phyloP scores from a whole-genome alignment of 2,888 invertebrate species.

The Carterocephalus palaemon region DNA sequence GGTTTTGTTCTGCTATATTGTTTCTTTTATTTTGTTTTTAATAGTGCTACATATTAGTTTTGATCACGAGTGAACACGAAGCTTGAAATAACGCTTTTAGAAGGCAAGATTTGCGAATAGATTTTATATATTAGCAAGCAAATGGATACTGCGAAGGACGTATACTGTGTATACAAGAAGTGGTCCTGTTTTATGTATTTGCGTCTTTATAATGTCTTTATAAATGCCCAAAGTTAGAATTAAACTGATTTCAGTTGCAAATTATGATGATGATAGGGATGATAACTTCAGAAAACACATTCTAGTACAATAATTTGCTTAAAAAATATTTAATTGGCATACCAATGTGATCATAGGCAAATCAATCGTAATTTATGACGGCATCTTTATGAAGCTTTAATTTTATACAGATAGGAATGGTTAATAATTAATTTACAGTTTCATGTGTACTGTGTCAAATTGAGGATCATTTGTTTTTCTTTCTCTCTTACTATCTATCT shows the following conservation, averaged over 20 bases:
- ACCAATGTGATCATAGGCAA: too few species aligned
- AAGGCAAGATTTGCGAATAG: conserved; percentile 16
- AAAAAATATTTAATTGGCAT: too few species aligned
- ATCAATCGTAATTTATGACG: too few species aligned
- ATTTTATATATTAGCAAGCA: conserved; percentile 51
- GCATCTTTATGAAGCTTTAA: too few species aligned
- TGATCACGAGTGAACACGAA: conserved; percentile 21
- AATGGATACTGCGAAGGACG: conserved; percentile 47
- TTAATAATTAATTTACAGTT: too few species aligned
- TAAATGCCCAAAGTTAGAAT: too few species aligned
- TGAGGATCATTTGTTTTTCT: conserved; percentile 22
- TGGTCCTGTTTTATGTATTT: conserved; percentile 71
- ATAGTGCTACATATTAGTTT: conserved; percentile 32
- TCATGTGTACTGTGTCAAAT: conserved; percentile 3
- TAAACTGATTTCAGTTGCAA: too few species aligned
- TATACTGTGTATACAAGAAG: conserved; percentile 22
- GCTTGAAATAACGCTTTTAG: conserved; percentile 32
- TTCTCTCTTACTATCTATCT: conserved; percentile 55
- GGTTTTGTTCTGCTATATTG: conserved; percentile 62
- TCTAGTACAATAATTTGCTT: too few species aligned
- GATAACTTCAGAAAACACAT: too few species aligned
- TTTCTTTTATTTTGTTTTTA: conserved; percentile 60
- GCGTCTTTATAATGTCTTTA: too few species aligned
- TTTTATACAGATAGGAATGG: too few species aligned
- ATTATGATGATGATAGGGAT: too few species aligned